Conservation (phyloP, 30 jellyfish, hydroid and myxozoan genomes). For the Cassiopea andromeda region DNA sequence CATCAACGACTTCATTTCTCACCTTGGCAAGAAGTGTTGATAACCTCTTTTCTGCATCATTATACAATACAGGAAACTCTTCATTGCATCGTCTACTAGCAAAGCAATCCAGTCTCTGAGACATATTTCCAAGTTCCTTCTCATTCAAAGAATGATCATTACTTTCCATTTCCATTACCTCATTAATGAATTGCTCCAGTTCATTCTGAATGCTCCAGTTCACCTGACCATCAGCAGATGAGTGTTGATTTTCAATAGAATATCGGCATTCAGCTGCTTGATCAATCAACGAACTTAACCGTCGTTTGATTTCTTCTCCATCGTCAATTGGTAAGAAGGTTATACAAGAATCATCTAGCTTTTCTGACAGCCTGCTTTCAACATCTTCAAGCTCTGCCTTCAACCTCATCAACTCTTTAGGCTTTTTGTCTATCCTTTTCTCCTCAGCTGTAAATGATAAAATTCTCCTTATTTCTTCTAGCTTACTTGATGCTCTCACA, state of each 20-base stretch:
- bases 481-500: neutral
- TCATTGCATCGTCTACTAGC: neutral
- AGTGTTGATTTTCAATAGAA: conserved; percentile 10
- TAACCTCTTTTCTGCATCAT: conserved; percentile 29
- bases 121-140: neutral
- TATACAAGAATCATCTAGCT: conserved; percentile 2
- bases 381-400: neutral
- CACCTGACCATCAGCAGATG: neutral
- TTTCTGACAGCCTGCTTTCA: conserved; percentile 15
- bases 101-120: neutral
- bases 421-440: neutral
- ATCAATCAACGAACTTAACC: conserved; percentile 4
- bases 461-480: conserved; percentile 1
- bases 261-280: conserved; percentile 6
- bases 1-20: neutral
- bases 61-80: neutral
- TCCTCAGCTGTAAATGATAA: neutral
- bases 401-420: neutral
- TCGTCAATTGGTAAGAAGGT: conserved; percentile 6
- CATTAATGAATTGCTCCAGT: neutral
- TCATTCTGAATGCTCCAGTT: conserved; percentile 20
- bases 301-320: conserved; percentile 8
- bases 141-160: neutral
- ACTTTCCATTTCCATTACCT: conserved; percentile 7
- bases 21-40: neutral